Percentiles rank a stretch among this genome's conserved stretches.
Conservation (phyloP, 2,888 invertebrate genomes). For the Platycheirus albimanus region DNA sequence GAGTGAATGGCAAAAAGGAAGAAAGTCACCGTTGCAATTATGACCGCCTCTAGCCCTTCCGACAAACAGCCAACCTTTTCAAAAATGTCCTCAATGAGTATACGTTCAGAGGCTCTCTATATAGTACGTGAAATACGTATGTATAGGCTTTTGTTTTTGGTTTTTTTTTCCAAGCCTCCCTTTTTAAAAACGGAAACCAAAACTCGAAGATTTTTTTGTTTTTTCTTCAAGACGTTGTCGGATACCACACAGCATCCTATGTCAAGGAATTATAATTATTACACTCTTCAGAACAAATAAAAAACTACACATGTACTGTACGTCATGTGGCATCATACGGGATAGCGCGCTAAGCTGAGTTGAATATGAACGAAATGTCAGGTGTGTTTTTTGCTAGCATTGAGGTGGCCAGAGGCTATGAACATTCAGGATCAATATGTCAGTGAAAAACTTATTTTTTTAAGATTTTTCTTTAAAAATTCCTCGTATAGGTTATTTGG, state of each 20-base stretch:
- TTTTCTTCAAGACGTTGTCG: slow-evolving; percentile 68
- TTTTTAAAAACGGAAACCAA: slow-evolving; percentile 54
- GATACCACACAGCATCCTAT: slow-evolving; percentile 71
- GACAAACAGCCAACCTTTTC: slow-evolving; percentile 60
- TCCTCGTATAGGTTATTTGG: no score
- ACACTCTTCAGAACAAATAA: slow-evolving; percentile 66
- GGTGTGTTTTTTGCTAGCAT: slow-evolving; percentile 4
- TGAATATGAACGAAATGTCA: slow-evolving; percentile 59
- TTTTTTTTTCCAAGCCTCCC: slow-evolving; percentile 23
- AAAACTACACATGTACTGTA: slow-evolving; percentile 58
- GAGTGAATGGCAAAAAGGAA: slow-evolving; percentile 69
- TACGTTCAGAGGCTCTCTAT: slow-evolving; percentile 17
- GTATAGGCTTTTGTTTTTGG: slow-evolving; percentile 56
- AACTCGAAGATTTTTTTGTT: slow-evolving; percentile 54
- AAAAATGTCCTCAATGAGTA: slow-evolving; percentile 43
- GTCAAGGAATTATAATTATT: slow-evolving; percentile 74
- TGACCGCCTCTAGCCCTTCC: slow-evolving; percentile 59
- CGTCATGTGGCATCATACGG: slow-evolving; percentile 26
- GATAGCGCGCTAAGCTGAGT: slow-evolving; percentile 42
- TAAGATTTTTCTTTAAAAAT: no score
- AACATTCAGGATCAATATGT: not conserved
- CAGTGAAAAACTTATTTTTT: no score
- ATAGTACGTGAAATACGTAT: not conserved
- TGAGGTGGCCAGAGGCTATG: not conserved
- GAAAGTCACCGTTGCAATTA: slow-evolving; percentile 73